Evolutionary conservation across 2,888 invertebrate species (phyloP).

Genomic region (Diadegma fenestrale): DNA sequence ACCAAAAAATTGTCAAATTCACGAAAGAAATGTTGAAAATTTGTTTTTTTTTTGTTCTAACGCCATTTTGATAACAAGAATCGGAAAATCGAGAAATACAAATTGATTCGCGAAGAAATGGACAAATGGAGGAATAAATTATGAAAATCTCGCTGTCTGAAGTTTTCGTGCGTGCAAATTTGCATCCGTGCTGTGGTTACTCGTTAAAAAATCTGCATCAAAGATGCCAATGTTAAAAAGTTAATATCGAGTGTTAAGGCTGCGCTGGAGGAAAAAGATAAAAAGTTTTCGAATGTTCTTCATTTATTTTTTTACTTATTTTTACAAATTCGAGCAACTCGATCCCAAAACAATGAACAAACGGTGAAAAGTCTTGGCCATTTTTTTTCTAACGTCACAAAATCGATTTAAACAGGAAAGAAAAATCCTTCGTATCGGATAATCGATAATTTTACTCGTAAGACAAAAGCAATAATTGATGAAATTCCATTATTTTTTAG

Average conservation of each 20-base stretch:
- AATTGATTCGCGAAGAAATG: too few species aligned
- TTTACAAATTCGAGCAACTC: too few species aligned
- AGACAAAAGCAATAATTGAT: background rate
- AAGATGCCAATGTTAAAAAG: background rate
- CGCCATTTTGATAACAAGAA: too few species aligned
- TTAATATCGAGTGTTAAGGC: background rate
- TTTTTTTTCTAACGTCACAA: background rate
- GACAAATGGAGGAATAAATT: too few species aligned
- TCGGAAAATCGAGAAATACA: too few species aligned
- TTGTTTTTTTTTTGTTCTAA: too few species aligned
- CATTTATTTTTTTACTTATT: background rate
- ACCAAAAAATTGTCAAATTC: too few species aligned
- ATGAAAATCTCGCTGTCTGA: too few species aligned
- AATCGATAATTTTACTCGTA: background rate
- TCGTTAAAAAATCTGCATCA: constrained; percentile 1
- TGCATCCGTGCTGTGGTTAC: too few species aligned
- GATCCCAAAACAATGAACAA: background rate
- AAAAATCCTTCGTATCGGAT: background rate
- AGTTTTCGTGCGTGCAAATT: too few species aligned
- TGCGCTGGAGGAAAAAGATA: background rate
- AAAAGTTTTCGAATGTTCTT: background rate
- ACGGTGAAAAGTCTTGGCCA: background rate
- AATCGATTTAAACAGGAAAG: background rate
- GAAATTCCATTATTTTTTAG: background rate
- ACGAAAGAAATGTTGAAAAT: too few species aligned